phyloP scores from a whole-genome alignment of 2,797 vertebrate species.

The Chiroxiphia lanceolata region DNA sequence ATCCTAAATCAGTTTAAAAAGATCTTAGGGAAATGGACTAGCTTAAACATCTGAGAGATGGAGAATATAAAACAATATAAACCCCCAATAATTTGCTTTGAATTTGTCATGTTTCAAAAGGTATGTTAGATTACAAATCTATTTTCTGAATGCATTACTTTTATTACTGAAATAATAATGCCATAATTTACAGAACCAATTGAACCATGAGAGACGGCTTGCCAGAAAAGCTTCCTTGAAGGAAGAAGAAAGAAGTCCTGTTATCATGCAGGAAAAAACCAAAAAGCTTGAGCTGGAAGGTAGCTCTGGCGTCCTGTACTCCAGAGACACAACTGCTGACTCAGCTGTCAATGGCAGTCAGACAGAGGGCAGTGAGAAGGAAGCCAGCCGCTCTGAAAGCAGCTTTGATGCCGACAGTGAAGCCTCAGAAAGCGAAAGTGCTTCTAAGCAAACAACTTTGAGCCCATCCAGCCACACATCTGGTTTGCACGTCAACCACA shows the following conservation, averaged over 20 bases:
- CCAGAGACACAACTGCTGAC: not conserved
- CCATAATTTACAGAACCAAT: slow-evolving; percentile 71
- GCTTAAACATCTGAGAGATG: not conserved
- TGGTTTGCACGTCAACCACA: not conserved
- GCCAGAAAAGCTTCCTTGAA: slow-evolving; percentile 73
- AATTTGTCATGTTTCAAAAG: not conserved
- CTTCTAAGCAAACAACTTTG: slow-evolving; percentile 40
- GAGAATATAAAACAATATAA: not conserved
- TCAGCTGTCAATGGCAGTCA: slow-evolving; percentile 79
- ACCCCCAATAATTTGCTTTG: not conserved
- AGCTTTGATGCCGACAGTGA: slow-evolving; percentile 95
- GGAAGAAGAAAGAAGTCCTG: slow-evolving; percentile 76
- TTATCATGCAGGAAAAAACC: slow-evolving; percentile 57
- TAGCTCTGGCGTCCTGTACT: not conserved
- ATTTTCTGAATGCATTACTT: not conserved
- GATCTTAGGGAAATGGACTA: not conserved
- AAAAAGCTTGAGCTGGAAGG: slow-evolving; percentile 66
- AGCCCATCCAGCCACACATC: not conserved
- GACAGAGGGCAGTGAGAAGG: slow-evolving; percentile 88
- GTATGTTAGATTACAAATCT: not conserved
- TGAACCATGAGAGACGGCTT: slow-evolving; percentile 79
- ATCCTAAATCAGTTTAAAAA: not conserved
- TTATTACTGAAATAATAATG: not conserved
- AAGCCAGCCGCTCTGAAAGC: slow-evolving; percentile 85
- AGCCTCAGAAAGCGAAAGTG: slow-evolving; percentile 89